A percentile compares a stretch with the other conserved stretches of the same genome.
Evolutionary conservation across 2,797 vertebrate genomes (phyloP).

Genomic region (Graptemys geographica): DNA sequence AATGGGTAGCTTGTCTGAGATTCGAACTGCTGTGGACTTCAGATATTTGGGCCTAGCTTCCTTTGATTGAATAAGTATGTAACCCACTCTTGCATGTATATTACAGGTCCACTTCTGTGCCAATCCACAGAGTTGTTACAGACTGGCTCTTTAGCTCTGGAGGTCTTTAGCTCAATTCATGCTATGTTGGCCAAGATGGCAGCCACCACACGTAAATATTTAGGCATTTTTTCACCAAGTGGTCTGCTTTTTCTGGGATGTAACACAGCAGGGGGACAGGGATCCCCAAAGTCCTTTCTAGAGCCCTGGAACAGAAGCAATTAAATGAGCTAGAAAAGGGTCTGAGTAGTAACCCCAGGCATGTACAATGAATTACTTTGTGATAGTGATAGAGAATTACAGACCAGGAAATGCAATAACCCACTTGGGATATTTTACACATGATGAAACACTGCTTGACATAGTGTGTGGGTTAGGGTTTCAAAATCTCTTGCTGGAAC

Average conservation of each 20-base stretch:
- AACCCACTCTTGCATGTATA: not conserved
- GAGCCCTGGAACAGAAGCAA: not conserved
- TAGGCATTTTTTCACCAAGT: not conserved
- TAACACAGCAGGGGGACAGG: not conserved
- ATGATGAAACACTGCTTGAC: not conserved
- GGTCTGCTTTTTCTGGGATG: not conserved
- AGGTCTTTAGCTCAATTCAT: not conserved
- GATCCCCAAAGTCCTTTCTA: not conserved
- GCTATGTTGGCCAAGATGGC: not conserved
- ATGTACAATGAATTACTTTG: slow-evolving; percentile 2
- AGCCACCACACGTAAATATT: not conserved
- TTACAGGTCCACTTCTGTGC: not conserved
- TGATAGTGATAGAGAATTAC: slow-evolving; percentile 22
- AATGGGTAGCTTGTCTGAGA: not conserved
- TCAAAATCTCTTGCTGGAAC: not conserved
- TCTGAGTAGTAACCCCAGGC: not conserved
- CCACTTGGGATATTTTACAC: not conserved
- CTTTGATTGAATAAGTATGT: not conserved
- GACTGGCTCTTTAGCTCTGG: not conserved
- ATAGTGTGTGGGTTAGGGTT: not conserved
- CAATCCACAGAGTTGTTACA: not conserved
- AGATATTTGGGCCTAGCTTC: not conserved
- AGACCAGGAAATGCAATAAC: slow-evolving; percentile 10
- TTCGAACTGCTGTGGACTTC: not conserved
- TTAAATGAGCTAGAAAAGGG: slow-evolving; percentile 37